Conservation (phyloP, 2,888 invertebrate species). For the Cistogaster globosa region DNA sequence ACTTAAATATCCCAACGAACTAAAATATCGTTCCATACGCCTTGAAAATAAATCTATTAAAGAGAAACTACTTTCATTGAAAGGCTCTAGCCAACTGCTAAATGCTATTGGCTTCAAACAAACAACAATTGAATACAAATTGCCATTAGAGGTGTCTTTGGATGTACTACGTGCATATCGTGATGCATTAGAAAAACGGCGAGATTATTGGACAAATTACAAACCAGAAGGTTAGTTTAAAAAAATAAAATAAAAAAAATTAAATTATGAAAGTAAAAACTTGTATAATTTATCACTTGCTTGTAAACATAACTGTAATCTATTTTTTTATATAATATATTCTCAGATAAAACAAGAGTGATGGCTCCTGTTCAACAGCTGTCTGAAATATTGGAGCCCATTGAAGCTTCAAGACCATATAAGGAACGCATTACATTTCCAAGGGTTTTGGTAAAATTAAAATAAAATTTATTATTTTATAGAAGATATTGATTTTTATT, state of each 20-base stretch:
- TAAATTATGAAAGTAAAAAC: too few species aligned
- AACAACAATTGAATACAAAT: conserved; percentile 73
- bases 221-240: conserved; percentile 33
- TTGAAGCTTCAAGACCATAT: conserved; percentile 78
- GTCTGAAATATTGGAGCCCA: conserved; percentile 66
- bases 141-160: conserved; percentile 78
- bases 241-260: neutral
- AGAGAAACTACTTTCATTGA: conserved; percentile 79
- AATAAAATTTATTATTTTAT: neutral
- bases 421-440: conserved; percentile 81
- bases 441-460: conserved; percentile 83
- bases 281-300: too few species aligned
- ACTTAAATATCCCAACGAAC: conserved; percentile 80
- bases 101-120: conserved; percentile 80
- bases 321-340: neutral
- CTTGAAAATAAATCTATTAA: conserved; percentile 81
- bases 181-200: conserved; percentile 77
- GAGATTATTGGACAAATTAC: conserved; percentile 76
- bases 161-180: conserved; percentile 79
- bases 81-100: conserved; percentile 79
- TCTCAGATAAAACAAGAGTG: conserved; percentile 27
- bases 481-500: neutral
- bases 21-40: conserved; percentile 81
- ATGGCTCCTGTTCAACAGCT: conserved; percentile 20
- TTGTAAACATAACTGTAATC: neutral